These are phyloP conservation scores for Scyliorhinus canicula DNA, from an alignment of 2,797 vertebrate species.

Conservation along the genomic window DNA sequence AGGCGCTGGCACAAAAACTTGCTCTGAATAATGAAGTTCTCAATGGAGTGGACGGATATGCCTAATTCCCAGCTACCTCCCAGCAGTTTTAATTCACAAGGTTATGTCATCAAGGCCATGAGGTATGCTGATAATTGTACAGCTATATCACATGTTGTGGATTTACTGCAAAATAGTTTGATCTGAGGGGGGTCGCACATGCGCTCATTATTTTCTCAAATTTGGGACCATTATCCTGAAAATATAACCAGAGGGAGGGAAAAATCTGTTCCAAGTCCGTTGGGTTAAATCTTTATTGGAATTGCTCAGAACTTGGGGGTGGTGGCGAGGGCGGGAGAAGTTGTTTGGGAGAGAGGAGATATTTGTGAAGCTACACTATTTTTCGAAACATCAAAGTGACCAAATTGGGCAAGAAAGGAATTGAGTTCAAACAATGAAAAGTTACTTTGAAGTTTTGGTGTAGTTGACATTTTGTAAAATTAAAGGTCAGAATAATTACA, in stretches of 20 bases:
- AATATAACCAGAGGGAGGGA: not conserved
- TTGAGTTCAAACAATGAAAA: not conserved
- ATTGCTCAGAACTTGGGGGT: not conserved
- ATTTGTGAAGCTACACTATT: not conserved
- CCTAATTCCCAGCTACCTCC: not conserved
- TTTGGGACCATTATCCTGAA: not conserved
- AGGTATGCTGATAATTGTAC: not conserved
- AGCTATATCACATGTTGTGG: not conserved
- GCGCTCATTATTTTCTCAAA: not conserved
- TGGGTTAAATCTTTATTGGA: not conserved
- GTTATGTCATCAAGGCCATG: not conserved
- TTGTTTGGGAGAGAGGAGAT: not conserved
- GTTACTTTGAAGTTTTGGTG: not conserved
- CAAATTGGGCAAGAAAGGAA: not conserved
- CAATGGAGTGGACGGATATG: not conserved
- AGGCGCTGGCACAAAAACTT: not conserved
- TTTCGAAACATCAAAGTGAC: not conserved
- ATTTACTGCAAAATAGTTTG: not conserved
- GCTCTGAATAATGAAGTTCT: not conserved
- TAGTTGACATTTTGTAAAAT: conserved; percentile 12
- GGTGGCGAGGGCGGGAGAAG: not conserved
- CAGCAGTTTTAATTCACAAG: not conserved
- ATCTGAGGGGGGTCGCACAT: not conserved
- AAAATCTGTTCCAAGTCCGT: not conserved
- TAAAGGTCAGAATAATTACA: not conserved